Percentiles rank a stretch among this genome's conserved stretches.
Conservation (phyloP, 64 coral and sea anemone genomes). For the Actinia equina region DNA sequence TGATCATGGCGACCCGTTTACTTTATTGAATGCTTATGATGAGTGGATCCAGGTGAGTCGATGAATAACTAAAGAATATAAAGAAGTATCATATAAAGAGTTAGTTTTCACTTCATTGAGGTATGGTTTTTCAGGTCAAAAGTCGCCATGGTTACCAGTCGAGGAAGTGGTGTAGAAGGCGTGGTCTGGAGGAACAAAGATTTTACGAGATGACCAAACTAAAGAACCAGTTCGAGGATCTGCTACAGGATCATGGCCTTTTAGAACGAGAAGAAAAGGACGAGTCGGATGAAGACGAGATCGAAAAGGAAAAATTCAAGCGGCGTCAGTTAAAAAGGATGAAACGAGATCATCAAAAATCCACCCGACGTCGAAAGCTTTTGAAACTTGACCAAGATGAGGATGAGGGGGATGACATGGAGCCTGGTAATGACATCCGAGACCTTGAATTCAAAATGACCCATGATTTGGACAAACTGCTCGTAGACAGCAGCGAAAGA, state of each 20-base stretch:
- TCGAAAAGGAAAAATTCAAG: slow-evolving; percentile 67
- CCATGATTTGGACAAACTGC: slow-evolving; percentile 89
- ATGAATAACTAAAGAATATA: neutral
- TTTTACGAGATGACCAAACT: slow-evolving; percentile 72
- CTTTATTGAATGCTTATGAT: slow-evolving; percentile 90
- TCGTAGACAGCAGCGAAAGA: slow-evolving; percentile 44
- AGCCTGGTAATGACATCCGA: slow-evolving; percentile 67
- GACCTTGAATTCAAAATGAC: slow-evolving; percentile 96
- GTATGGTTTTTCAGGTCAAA: slow-evolving; percentile 48
- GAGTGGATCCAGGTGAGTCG: slow-evolving; percentile 82
- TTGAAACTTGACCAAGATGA: slow-evolving; percentile 88
- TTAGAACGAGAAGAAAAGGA: slow-evolving; percentile 41
- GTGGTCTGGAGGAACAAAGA: slow-evolving; percentile 86
- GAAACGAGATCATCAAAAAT: slow-evolving; percentile 74
- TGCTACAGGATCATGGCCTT: slow-evolving; percentile 48
- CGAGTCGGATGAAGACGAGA: slow-evolving; percentile 48
- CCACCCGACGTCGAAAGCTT: slow-evolving; percentile 64
- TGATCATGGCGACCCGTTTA: slow-evolving; percentile 97
- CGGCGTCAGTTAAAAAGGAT: slow-evolving; percentile 76
- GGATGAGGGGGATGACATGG: slow-evolving; percentile 59
- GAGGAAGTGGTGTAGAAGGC: slow-evolving; percentile 87
- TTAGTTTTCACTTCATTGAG: neutral
- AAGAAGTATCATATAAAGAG: neutral
- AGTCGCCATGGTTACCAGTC: slow-evolving; percentile 66
- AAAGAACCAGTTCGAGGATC: slow-evolving; percentile 37